These are phyloP conservation scores for Tenebrio molitor DNA, from an alignment of 1,140 invertebrate species.

Conservation along the genomic window DNA sequence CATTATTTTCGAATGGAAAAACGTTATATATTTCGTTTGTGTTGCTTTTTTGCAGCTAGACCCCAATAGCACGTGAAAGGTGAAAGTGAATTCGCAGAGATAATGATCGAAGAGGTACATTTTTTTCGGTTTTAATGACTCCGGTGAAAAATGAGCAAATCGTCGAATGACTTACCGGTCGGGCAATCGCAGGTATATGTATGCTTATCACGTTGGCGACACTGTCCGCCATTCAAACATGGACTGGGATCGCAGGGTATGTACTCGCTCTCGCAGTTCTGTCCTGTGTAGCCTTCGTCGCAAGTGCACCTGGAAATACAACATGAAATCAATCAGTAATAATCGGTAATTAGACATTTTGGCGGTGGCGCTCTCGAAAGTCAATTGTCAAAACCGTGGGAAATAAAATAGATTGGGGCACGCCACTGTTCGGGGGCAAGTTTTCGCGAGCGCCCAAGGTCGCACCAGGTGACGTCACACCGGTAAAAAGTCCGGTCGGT, in stretches of 20 bases:
- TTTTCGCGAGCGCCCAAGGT: too few species aligned
- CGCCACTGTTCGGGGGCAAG: too few species aligned
- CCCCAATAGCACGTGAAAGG: not conserved
- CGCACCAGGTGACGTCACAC: too few species aligned
- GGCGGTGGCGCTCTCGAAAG: too few species aligned
- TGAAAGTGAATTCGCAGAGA: not conserved
- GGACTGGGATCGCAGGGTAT: constrained; percentile 92
- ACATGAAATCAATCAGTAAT: constrained; percentile 25
- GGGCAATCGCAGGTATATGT: constrained; percentile 89
- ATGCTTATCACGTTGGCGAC: constrained; percentile 80
- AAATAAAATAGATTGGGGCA: too few species aligned
- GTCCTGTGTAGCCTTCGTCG: constrained; percentile 88
- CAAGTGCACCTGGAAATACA: constrained; percentile 85
- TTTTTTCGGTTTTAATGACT: not conserved
- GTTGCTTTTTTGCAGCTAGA: too few species aligned
- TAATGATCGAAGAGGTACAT: not conserved
- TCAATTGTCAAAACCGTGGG: too few species aligned
- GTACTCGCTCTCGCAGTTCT: constrained; percentile 91
- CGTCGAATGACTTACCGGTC: constrained; percentile 77
- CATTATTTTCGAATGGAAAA: not conserved
- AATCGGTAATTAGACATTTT: too few species aligned
- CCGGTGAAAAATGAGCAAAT: too few species aligned
- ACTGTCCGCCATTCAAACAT: constrained; percentile 90
- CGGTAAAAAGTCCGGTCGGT: too few species aligned
- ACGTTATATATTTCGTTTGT: not conserved